A percentile compares a stretch with the other conserved stretches of the same genome.
These are phyloP conservation scores for Aleiodes testaceus DNA, from an alignment of 2,888 invertebrate species.

Conservation along the genomic window DNA sequence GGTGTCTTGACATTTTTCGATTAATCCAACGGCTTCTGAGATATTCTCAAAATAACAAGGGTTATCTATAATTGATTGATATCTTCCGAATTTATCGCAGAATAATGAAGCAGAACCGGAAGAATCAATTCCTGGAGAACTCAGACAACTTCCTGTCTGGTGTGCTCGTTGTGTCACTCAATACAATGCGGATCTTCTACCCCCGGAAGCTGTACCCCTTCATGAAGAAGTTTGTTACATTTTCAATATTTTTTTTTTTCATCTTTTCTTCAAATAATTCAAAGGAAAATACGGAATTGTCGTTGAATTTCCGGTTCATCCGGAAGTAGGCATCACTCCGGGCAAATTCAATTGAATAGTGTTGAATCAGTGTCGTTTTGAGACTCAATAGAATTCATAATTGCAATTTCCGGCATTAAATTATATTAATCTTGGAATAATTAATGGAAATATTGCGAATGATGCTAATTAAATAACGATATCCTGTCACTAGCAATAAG, in stretches of 20 bases:
- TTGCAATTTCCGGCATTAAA: not conserved
- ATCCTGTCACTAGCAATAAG: conserved; percentile 52
- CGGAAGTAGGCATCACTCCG: no score
- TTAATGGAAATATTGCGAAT: not conserved
- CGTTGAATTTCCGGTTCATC: no score
- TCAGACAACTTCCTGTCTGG: conserved; percentile 77
- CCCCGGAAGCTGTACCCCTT: conserved; percentile 80
- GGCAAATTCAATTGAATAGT: no score
- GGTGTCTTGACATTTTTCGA: no score
- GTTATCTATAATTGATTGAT: not conserved
- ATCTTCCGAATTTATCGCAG: not conserved
- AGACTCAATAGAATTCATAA: not conserved
- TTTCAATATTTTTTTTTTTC: not conserved
- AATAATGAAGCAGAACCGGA: conserved; percentile 61
- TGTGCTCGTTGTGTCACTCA: conserved; percentile 80
- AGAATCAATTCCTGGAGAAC: conserved; percentile 58
- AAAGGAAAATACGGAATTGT: no score
- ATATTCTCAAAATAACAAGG: no score
- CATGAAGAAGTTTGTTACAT: conserved; percentile 70
- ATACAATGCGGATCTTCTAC: conserved; percentile 81
- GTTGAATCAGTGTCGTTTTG: no score
- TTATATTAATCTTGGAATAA: not conserved
- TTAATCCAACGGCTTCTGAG: no score
- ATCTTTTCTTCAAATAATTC: not conserved
- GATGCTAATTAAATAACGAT: conserved; percentile 51